Evolutionary conservation across 2,797 vertebrate species (phyloP).

Genomic region (Brachyrhaphis roseni): DNA sequence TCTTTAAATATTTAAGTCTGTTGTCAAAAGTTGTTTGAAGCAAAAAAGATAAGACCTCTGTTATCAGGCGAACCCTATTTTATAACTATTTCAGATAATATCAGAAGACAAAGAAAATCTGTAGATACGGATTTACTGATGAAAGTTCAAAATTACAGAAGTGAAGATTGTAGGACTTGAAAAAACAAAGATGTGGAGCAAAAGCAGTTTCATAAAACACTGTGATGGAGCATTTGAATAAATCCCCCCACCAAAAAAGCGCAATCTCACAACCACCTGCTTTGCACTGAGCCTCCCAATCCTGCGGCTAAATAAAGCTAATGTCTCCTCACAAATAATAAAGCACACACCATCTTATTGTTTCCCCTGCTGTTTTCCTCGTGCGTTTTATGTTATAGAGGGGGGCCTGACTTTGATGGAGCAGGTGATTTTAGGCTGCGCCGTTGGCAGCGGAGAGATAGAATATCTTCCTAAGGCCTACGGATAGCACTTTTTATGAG

Average conservation of each 20-base stretch:
- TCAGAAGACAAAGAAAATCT: background rate
- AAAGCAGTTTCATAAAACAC: conserved; percentile 1
- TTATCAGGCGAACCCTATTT: background rate
- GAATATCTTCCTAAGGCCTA: conserved; percentile 84
- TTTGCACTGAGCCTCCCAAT: conserved; percentile 46
- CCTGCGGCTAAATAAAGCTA: conserved; percentile 61
- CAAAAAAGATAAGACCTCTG: background rate
- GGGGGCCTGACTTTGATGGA: conserved; percentile 82
- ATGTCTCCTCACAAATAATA: conserved; percentile 49
- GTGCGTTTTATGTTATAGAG: conserved; percentile 75
- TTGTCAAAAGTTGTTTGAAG: background rate
- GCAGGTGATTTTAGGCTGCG: conserved; percentile 83
- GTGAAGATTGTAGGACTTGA: background rate
- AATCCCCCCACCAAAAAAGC: background rate
- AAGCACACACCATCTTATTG: conserved; percentile 49
- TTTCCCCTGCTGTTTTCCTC: conserved; percentile 67
- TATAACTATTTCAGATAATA: background rate
- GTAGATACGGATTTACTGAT: background rate
- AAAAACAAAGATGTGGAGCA: background rate
- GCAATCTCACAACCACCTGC: conserved; percentile 31
- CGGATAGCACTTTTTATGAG: conserved; percentile 86
- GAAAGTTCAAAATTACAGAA: background rate
- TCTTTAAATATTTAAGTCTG: background rate
- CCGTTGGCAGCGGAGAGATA: conserved; percentile 80
- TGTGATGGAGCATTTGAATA: conserved; percentile 14